Evolutionary conservation across 2,797 vertebrate species (phyloP), one percentile per base, ranked within the genome.

Genomic region (Rallus crepitans): DNA sequence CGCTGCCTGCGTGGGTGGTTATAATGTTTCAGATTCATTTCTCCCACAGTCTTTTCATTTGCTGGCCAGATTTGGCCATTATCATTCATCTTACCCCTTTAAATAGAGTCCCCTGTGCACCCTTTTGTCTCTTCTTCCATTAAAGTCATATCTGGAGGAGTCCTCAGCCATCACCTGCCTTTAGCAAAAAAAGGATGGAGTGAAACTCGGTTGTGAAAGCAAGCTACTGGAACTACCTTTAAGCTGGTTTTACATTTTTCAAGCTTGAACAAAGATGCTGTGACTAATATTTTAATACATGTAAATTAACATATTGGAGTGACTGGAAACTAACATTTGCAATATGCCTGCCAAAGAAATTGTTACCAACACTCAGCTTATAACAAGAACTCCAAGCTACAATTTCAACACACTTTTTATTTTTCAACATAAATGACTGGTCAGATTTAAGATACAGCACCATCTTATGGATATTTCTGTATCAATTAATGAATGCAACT

Each of bases 391-490:
- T 91, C 70, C 61, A 78, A 91, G 78, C 56, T 45, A 82, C 55
- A 94, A 87, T 73, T 91, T 47, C 79, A 93, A 82, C 39, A 68
- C 42, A 87, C 37, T 94, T 30, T 76, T 82, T 70, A 85, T 80
- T 96, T 96, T 87, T 96, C 63, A 85, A 52, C 60, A 81, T 65
- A 95, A 97, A 89, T 95, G 9, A 82, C 42, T 59, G 81, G 89
- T 96, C 96, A 97, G 94, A 95, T 98, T 97, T 97, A 98, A 98
- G 96, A 98, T 97, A 98, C 81, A 98, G 98, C 98, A 98, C 97
- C 98, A 97, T 98, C 97, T 98, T 98, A 98, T 97, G 98, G 98
- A 97, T 97, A 96, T 85, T 97, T 96, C 77, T 97, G 84, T 96
- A 94, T 71, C 95, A 93, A 83, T 96, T 91, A 95, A 71, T 59